Evolutionary conservation across 1,140 invertebrate genomes (phyloP).

Genomic region (Scaptomyza graminum): DNA sequence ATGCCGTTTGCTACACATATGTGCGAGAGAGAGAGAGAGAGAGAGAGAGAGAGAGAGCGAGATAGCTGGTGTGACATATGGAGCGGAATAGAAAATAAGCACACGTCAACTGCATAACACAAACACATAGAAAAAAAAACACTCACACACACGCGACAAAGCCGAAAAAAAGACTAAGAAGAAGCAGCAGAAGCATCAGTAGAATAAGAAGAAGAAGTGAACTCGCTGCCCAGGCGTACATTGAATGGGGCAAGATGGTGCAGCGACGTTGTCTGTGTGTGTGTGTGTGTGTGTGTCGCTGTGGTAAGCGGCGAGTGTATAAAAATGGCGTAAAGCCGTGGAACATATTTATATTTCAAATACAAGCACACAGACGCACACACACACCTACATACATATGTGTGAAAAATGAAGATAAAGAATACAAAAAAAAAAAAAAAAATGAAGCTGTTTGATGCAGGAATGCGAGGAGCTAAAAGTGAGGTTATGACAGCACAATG

Average conservation of each 20-base stretch:
- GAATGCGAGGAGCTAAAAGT: not conserved
- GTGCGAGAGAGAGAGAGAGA: conserved; percentile 6
- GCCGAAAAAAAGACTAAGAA: conserved; percentile 47
- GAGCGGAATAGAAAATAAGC: conserved; percentile 81
- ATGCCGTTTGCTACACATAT: conserved; percentile 16
- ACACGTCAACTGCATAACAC: conserved; percentile 80
- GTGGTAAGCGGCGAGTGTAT: conserved; percentile 59
- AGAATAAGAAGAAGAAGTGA: conserved; percentile 7
- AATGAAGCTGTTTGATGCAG: conserved; percentile 19
- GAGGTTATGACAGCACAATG: conserved; percentile 27
- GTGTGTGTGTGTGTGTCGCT: conserved; percentile 16
- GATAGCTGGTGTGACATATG: conserved; percentile 72
- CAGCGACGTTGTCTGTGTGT: too few relatives aligned
- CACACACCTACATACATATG: conserved; percentile 5
- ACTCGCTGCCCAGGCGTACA: conserved; percentile 21
- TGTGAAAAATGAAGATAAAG: conserved; percentile 1
- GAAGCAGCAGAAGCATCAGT: not conserved
- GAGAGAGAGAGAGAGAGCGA: too few relatives aligned
- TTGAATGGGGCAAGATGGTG: conserved; percentile 31
- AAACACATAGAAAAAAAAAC: conserved; percentile 65
- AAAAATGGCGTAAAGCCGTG: conserved; percentile 71
- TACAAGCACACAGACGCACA: conserved; percentile 33
- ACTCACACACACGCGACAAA: conserved; percentile 58
- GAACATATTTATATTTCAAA: conserved; percentile 74
- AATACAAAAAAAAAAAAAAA: not conserved